Base-by-base conservation (phyloP, 2,888 invertebrate species). In the Drosophila imparisetae region DNA sequence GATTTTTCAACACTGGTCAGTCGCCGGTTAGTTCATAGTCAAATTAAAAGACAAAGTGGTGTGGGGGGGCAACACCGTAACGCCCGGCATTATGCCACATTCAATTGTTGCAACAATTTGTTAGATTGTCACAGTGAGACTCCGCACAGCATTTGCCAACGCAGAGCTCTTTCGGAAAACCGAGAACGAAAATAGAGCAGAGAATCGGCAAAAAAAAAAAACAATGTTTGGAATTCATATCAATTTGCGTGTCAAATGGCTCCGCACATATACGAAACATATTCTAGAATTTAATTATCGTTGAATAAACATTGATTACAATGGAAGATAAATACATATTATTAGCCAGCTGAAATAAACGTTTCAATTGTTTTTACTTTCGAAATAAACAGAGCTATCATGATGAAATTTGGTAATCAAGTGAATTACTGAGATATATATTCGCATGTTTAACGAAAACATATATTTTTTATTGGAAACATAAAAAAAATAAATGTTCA, bases 61-160 rank as follows among this genome's bases (percentile, higher is more conserved):
- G 24, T 48, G 29, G 29, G 18, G 27, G 21, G 13, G 49, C 40
- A 36, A 32, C 21, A 61, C 48, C 36, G 54, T 77, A 52, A 57
- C 58, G 48, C 50, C 66, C 52, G 75, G 36, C 71, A 76, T 74
- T 75, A 74, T 79, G 71, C 64, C 60, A 72, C 75, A 79, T 79
- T 86, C 89, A 85, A 85, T 85, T 85, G 79, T 72, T 73, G 69
- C 42, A 70, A 81, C 85, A 89, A 89, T 85, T 89, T 85, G 87
- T 86, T 76, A 59, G 81, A 81, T 73, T 86, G 79, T 79, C 84
- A 80, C 53, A 68, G 63, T 57, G 67, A 45, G 50, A 45, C 73
- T 50, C 24, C 48, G 55, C 63, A 75, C 79, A 60, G 66, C 78
- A 81, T 72, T 67, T 77, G 81, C 75, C 67, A 75, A 57, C 52